phyloP scores from a whole-genome alignment of 1,140 invertebrate species.

The Zaprionus ghesquierei region DNA sequence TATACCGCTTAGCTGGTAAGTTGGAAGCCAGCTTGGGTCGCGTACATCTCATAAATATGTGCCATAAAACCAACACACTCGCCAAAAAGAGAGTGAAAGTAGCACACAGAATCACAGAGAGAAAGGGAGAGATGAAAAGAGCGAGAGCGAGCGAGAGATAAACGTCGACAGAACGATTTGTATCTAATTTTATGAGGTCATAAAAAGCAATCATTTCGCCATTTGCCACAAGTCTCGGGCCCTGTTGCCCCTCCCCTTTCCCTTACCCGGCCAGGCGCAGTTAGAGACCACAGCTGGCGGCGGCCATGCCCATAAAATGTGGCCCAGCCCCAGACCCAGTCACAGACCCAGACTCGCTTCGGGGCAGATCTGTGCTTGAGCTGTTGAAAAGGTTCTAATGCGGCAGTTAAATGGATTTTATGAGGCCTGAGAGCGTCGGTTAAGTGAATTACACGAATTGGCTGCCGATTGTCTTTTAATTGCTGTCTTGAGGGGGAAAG shows the following conservation, averaged over 20 bases:
- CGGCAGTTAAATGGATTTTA: slow-evolving; percentile 72
- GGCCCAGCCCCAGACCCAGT: slow-evolving; percentile 16
- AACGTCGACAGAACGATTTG: slow-evolving; percentile 78
- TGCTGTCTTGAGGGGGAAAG: slow-evolving; percentile 33
- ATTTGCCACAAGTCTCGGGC: slow-evolving; percentile 54
- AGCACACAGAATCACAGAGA: slow-evolving; percentile 7
- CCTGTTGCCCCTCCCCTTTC: neutral
- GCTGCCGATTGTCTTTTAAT: slow-evolving; percentile 77
- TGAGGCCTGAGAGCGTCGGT: slow-evolving; percentile 53
- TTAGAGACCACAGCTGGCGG: slow-evolving; percentile 75
- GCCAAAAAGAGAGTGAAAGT: slow-evolving; percentile 6
- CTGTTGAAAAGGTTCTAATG: slow-evolving; percentile 62
- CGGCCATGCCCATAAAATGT: slow-evolving; percentile 64
- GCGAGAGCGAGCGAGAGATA: slow-evolving; percentile 44
- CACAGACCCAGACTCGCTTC: neutral
- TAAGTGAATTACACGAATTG: slow-evolving; percentile 78
- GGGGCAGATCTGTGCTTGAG: slow-evolving; percentile 12
- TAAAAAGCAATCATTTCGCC: slow-evolving; percentile 82
- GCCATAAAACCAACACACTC: slow-evolving; percentile 34
- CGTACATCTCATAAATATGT: slow-evolving; percentile 37
- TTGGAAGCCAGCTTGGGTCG: slow-evolving; percentile 5
- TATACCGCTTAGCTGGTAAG: slow-evolving; percentile 13
- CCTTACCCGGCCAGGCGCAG: neutral
- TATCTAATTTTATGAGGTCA: slow-evolving; percentile 82
- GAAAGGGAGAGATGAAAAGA: slow-evolving; percentile 22